Conservation (phyloP, 2,888 invertebrate species). For the Euclidia mi region DNA sequence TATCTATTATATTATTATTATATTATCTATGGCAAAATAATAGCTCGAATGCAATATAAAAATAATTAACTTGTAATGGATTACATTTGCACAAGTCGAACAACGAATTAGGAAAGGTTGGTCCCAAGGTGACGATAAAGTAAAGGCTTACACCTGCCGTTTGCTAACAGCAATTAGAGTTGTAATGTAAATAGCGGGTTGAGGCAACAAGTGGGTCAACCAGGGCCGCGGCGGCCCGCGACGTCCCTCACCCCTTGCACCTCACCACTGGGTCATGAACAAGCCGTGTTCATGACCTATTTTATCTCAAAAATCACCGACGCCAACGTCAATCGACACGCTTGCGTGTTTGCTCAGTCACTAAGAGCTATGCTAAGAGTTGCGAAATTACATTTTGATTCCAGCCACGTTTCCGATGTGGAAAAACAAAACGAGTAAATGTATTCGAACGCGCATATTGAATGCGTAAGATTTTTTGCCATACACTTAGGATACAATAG, state of each 20-base stretch:
- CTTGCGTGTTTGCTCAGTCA: conserved; percentile 42
- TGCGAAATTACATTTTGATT: conserved; percentile 17
- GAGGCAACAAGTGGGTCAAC: conserved; percentile 89
- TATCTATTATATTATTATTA: no score
- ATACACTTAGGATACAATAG: conserved; percentile 18
- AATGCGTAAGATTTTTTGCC: conserved; percentile 10
- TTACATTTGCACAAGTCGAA: conserved; percentile 57
- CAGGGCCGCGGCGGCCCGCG: conserved; percentile 63
- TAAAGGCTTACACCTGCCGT: conserved; percentile 69
- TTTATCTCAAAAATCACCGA: conserved; percentile 79
- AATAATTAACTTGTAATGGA: conserved; percentile 43
- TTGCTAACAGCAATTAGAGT: conserved; percentile 75
- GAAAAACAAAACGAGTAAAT: conserved; percentile 15
- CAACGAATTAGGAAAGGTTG: conserved; percentile 67
- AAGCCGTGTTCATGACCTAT: conserved; percentile 85
- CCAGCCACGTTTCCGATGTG: conserved; percentile 1
- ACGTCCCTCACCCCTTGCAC: conserved; percentile 44
- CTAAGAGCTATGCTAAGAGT: conserved; percentile 24
- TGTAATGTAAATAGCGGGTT: conserved; percentile 82
- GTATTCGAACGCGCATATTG: neutral
- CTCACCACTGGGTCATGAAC: conserved; percentile 82
- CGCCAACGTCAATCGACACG: conserved; percentile 56
- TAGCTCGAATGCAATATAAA: conserved; percentile 27
- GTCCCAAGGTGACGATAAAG: conserved; percentile 67
- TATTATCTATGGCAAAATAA: conserved; percentile 14